Base-by-base conservation (phyloP, 1,140 invertebrate genomes). In the Leucophenga varia region DNA sequence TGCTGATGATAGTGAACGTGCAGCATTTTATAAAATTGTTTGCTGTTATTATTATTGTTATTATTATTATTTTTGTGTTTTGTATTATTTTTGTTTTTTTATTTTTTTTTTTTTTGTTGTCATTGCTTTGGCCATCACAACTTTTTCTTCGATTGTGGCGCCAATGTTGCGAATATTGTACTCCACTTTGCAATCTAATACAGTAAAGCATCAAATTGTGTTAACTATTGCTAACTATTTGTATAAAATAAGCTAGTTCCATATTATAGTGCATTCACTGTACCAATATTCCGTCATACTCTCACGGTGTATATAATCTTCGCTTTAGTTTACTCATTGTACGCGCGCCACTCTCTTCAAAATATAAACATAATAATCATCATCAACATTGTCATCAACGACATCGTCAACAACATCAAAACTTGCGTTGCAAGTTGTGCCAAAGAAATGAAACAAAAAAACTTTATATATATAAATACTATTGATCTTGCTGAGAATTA, bases 401-500 rank as follows among this genome's bases (percentile, higher is more conserved):
- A 10, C 47, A 50, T 43, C 34, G 52, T 22, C 31, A 56, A 20
- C 17, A 37, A 25, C 19, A 57, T n/a, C 43, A n/a, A 10, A 22
- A 58, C 57, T n/a, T n/a, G n/a, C n/a, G n/a, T n/a, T n/a, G n/a
- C n/a, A n/a, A n/a, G n/a, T n/a, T n/a, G n/a, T n/a, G n/a, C n/a
- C n/a, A 57, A 44, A 57, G 57, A 64, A 34, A 34, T 34, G 32
- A 10, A 34, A 34, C 16, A 14, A 34, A 14, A 34, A 65, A 64
- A 61, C 61, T 51, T 37, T n/a, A n/a, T n/a, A n/a, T n/a, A n/a
- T n/a, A 61, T 61, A 60, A 60, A 38, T 46, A 65, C 59, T 64
- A 65, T 64, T 64, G 61, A 57, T 64, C 64, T 65, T 61, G 64
- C 61, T 64, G 61, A 64, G 61, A 64, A 64, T 64, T 64, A 61